Base-by-base conservation (phyloP, 2,797 vertebrate genomes). In the Neosilurus hyrtlii region DNA sequence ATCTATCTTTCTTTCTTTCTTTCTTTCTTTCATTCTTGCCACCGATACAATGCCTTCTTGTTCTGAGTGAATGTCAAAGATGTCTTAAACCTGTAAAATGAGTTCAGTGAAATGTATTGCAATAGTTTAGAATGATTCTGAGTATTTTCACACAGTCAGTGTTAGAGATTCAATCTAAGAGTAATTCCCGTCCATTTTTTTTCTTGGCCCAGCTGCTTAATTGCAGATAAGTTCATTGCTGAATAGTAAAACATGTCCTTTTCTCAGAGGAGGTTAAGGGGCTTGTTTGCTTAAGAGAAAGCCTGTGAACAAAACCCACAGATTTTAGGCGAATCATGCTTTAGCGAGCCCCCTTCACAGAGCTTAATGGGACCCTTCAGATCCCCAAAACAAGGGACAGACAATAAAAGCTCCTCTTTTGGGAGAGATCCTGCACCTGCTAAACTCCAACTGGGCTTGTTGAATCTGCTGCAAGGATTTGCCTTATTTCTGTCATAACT, bases 401-500 rank as follows among this genome's bases (percentile, higher is more conserved):
- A 88, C 86, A 88, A 90, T 84, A 81, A 63, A 62, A 86, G 82
- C 75, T 66, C 16, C 61, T 88, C 83, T 87, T 88, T 85, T 87
- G 43, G 66, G 86, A 65, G 73, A 84, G 82, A 86, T 89, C 86
- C 87, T 90, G 89, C 92, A 93, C 92, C 92, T 93, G 92, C 91
- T 92, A 86, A 90, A 89, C 84, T 88, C 85, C 82, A 35, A 77
- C 78, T 80, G 18, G 12, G 86, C 82, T 86, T 86, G 71, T 83
- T 82, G 83, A 87, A 90, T 89, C 85, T 84, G 68, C 67, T 54
- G 52, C 74, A 82, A 83, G 70, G 7, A n/a, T 49, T 73, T 67
- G 57, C 37, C 56, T 63, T 66, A 51, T 11, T 56, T 79, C n/a
- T 71, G 51, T 86, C 80, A 84, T 82, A 49, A 79, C 35, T 18